A percentile compares a stretch with the other conserved stretches of the same genome.
Evolutionary conservation across 2,888 invertebrate genomes (phyloP).

Genomic region (Oithona nana): DNA sequence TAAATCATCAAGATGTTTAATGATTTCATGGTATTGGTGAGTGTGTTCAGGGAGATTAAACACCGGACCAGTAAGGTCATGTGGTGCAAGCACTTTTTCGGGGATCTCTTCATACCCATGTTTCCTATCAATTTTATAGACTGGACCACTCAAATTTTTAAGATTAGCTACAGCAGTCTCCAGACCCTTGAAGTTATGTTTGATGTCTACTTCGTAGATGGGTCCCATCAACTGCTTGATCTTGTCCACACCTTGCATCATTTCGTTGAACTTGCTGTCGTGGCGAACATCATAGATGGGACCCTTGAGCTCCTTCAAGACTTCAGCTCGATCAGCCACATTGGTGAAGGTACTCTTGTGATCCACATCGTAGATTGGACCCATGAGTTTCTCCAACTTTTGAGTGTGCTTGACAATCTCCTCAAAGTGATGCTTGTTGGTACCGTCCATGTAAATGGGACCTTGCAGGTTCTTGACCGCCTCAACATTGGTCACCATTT

Average conservation of each 20-base stretch:
- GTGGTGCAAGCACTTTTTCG: background rate
- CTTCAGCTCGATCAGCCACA: background rate
- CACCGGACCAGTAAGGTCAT: constrained; percentile 12
- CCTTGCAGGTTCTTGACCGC: constrained; percentile 7
- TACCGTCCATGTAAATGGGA: constrained; percentile 6
- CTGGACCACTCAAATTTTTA: constrained; percentile 12
- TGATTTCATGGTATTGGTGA: constrained; percentile 14
- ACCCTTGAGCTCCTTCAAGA: constrained; percentile 2
- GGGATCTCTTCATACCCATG: constrained; percentile 9
- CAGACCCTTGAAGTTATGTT: constrained; percentile 11
- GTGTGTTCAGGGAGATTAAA: constrained; percentile 1
- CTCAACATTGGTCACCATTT: constrained; percentile 4
- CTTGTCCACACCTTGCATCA: background rate
- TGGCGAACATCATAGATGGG: constrained; percentile 10
- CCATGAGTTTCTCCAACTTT: background rate
- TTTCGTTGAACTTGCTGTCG: background rate
- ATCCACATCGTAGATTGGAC: constrained; percentile 13
- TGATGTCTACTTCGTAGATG: constrained; percentile 4
- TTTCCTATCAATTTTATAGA: constrained; percentile 5
- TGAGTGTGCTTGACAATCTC: constrained; percentile 8
- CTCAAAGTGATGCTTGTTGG: background rate
- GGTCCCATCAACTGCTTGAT: background rate
- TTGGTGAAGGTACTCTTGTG: constrained; percentile 4
- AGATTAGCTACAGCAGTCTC: background rate
- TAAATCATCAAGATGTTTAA: background rate